These are phyloP conservation scores for Crypturellus undulatus DNA, from an alignment of 2,113 vertebrate species.

Conservation along the genomic window DNA sequence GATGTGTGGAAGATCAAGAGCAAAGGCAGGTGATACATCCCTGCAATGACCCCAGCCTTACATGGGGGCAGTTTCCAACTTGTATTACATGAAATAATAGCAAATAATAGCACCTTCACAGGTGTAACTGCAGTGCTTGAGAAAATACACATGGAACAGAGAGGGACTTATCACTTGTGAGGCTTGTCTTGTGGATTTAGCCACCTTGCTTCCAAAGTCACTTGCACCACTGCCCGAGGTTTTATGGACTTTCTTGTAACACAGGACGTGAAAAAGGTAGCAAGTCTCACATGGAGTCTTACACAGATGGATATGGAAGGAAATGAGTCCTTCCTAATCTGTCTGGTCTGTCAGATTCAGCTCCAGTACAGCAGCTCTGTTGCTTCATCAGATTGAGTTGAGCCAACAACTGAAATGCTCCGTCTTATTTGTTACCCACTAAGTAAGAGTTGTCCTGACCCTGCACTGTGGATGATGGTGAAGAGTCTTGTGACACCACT, in stretches of 20 bases:
- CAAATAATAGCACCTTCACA: not conserved
- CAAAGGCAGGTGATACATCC: not conserved
- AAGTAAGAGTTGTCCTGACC: not conserved
- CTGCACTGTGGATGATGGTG: accelerated
- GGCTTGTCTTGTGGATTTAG: not conserved
- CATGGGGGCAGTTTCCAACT: not conserved
- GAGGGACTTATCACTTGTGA: accelerated
- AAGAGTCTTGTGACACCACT: not conserved
- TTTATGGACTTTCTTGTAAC: not conserved
- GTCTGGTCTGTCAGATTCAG: not conserved
- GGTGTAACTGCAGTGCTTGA: not conserved
- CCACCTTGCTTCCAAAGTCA: not conserved
- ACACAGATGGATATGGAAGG: not conserved
- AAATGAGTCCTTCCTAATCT: not conserved
- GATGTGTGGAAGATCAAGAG: not conserved
- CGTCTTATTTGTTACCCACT: not conserved
- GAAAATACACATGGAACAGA: not conserved
- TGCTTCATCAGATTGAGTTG: not conserved
- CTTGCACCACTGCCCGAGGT: not conserved
- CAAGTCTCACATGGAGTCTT: not conserved
- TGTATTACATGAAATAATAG: not conserved
- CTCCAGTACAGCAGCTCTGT: not conserved
- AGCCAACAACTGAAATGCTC: not conserved
- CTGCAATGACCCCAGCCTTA: not conserved
- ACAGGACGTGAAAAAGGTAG: accelerated